phyloP scores from a whole-genome alignment of 2,888 invertebrate genomes.

The Erynnis tages region DNA sequence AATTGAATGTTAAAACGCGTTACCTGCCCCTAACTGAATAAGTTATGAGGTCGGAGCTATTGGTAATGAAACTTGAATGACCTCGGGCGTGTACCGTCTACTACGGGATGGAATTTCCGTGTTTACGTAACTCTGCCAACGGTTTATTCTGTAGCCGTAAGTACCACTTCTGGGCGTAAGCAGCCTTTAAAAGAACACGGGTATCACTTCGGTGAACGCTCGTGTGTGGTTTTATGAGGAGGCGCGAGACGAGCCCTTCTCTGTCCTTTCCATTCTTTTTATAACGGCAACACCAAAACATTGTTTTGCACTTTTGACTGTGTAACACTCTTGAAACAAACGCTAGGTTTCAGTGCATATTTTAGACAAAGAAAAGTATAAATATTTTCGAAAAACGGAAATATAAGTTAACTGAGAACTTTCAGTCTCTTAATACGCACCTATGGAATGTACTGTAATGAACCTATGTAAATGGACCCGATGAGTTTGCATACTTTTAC shows the following conservation, averaged over 20 bases:
- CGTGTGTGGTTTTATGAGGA: slow-evolving; percentile 38
- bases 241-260: slow-evolving; percentile 5
- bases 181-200: slow-evolving; percentile 39
- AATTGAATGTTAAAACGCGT: slow-evolving; percentile 77
- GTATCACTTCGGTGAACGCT: slow-evolving; percentile 20
- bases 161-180: slow-evolving; percentile 46
- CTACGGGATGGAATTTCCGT: slow-evolving; percentile 61
- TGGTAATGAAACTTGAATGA: slow-evolving; percentile 79
- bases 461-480: too few species aligned
- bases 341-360: too few species aligned
- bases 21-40: slow-evolving; percentile 76
- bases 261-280: slow-evolving; percentile 15
- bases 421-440: too few species aligned
- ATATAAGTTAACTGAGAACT: too few species aligned
- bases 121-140: slow-evolving; percentile 53
- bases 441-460: too few species aligned
- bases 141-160: slow-evolving; percentile 54
- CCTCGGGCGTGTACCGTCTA: slow-evolving; percentile 58
- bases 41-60: slow-evolving; percentile 73
- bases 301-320: not conserved
- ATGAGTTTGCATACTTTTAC: too few species aligned
- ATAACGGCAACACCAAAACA: slow-evolving; percentile 5
- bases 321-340: too few species aligned
- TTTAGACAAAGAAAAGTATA: too few species aligned
- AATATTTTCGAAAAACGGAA: too few species aligned